Evolutionary conservation across 1,140 invertebrate species (phyloP).

Genomic region (Agrypnia vestita): DNA sequence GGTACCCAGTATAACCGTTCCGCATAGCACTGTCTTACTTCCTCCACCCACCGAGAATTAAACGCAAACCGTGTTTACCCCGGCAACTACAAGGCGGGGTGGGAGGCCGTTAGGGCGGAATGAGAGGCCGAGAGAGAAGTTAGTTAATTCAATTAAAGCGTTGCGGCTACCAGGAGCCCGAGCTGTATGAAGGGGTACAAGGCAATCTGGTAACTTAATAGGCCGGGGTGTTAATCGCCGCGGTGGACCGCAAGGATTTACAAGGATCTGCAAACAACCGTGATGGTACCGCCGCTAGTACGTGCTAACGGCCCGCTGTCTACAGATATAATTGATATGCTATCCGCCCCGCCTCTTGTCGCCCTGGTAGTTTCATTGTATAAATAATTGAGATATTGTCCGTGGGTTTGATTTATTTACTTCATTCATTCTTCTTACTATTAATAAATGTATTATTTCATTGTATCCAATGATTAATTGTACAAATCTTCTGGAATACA

Average conservation of each 20-base stretch:
- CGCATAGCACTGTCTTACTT: constrained; percentile 38
- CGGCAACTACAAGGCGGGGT: constrained; percentile 35
- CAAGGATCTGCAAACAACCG: constrained; percentile 61
- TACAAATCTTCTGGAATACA: too few species aligned
- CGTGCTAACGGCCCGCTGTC: constrained; percentile 57
- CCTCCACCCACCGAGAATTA: constrained; percentile 45
- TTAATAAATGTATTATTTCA: not conserved
- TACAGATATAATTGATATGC: constrained; percentile 57
- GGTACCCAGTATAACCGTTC: constrained; percentile 22
- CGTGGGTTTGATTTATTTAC: constrained; percentile 29
- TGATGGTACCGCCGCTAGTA: constrained; percentile 52
- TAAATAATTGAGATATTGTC: constrained; percentile 32
- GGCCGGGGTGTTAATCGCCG: constrained; percentile 57
- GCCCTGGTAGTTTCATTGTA: constrained; percentile 30
- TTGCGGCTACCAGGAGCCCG: constrained; percentile 39
- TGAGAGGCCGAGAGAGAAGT: constrained; percentile 54
- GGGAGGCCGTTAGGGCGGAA: constrained; percentile 43
- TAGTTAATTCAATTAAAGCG: constrained; percentile 61
- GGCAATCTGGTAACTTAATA: constrained; percentile 60
- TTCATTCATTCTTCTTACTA: not conserved
- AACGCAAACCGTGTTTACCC: constrained; percentile 55
- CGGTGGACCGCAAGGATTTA: constrained; percentile 62
- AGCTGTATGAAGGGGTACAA: constrained; percentile 46
- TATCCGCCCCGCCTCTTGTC: constrained; percentile 35
- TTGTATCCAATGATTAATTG: too few species aligned